Conservation (phyloP, 2,888 invertebrate species). For the Acanthoscelides obtectus region DNA sequence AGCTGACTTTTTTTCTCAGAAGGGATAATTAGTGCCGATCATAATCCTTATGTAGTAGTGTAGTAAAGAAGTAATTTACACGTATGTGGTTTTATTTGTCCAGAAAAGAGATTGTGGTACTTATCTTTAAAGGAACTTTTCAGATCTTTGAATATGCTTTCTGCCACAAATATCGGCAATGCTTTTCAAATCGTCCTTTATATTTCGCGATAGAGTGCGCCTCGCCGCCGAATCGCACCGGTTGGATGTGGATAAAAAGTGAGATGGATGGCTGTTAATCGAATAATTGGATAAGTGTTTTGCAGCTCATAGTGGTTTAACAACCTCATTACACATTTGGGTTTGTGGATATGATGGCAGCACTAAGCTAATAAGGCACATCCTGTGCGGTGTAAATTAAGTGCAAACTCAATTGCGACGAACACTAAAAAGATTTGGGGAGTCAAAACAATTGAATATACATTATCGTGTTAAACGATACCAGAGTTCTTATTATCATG, state of each 20-base stretch:
- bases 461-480: slow-evolving; percentile 17
- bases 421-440: slow-evolving; percentile 36
- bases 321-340: slow-evolving; percentile 33
- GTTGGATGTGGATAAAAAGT: neutral
- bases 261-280: neutral
- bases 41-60: no score
- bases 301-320: slow-evolving; percentile 27
- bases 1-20: no score
- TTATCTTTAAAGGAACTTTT: no score
- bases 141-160: no score
- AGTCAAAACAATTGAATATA: slow-evolving; percentile 26
- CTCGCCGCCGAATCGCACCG: neutral
- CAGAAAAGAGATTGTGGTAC: no score
- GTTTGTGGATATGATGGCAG: slow-evolving; percentile 28
- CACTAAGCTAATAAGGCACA: slow-evolving; percentile 35
- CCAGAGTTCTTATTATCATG: no score
- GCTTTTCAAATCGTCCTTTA: neutral
- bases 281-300: neutral
- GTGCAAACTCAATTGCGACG: slow-evolving; percentile 39
- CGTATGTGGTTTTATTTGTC: no score
- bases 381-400: slow-evolving; percentile 39
- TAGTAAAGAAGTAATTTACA: no score
- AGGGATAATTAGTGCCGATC: no score
- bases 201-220: neutral
- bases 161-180: slow-evolving; percentile 2